Evolutionary conservation across 2,888 invertebrate species (phyloP).

Genomic region (Drosophila melanosoma): DNA sequence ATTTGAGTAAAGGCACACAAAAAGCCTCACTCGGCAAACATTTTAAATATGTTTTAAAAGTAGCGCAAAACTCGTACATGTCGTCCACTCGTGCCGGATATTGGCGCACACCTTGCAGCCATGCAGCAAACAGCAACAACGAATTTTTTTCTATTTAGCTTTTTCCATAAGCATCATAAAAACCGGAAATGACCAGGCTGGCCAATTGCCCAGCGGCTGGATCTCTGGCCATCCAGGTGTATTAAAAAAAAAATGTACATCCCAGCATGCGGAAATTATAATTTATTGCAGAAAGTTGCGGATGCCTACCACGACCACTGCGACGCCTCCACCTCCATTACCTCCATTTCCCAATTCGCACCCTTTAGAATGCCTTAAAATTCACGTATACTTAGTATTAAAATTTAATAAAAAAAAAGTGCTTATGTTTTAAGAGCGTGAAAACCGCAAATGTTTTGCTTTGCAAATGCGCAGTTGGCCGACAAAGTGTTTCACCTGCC

Average conservation of each 20-base stretch:
- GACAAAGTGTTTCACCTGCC: slow-evolving; percentile 8
- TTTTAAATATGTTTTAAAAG: slow-evolving; percentile 50
- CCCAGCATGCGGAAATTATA: slow-evolving; percentile 75
- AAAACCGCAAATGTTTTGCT: slow-evolving; percentile 28
- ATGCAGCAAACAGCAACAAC: slow-evolving; percentile 56
- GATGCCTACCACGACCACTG: slow-evolving; percentile 46
- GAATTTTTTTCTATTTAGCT: slow-evolving; percentile 14
- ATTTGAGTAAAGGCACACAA: neutral
- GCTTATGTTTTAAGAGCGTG: slow-evolving; percentile 12
- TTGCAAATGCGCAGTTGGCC: slow-evolving; percentile 22
- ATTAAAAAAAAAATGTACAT: slow-evolving; percentile 20
- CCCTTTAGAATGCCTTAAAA: slow-evolving; percentile 20
- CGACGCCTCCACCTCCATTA: slow-evolving; percentile 32
- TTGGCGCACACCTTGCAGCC: slow-evolving; percentile 80
- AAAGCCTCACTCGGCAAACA: slow-evolving; percentile 29
- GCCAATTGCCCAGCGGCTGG: slow-evolving; percentile 29
- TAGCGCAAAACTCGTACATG: slow-evolving; percentile 32
- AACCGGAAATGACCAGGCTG: slow-evolving; percentile 58
- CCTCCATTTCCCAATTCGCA: neutral
- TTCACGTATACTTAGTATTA: slow-evolving; percentile 37
- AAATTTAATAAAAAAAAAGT: slow-evolving; percentile 38
- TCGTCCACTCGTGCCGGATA: slow-evolving; percentile 70
- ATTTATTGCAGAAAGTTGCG: slow-evolving; percentile 76
- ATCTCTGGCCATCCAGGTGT: slow-evolving; percentile 24
- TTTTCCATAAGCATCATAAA: slow-evolving; percentile 57